Evolutionary conservation across 2,888 invertebrate genomes (phyloP), one percentile per base, ranked within the genome.

Genomic region (Melieria omissa): DNA sequence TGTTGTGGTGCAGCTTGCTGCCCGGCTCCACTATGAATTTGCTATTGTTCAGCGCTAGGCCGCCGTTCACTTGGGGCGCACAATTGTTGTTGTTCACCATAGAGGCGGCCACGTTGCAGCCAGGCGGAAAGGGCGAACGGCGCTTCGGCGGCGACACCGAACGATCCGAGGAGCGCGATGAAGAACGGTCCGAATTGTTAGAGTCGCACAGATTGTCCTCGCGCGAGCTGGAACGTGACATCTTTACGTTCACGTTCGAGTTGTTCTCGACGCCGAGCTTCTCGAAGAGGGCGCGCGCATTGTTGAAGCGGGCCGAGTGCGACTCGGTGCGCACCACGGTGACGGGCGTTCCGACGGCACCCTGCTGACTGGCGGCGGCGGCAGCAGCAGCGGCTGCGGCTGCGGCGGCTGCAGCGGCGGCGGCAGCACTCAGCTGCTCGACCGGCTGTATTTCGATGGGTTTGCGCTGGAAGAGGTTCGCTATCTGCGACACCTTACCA

Each of bases 401-500:
- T n/a, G 84, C 83, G 3, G 85, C 84, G 16, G 84, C 84, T 54
- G 83, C 84, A 5, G 85, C 84, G 45, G 85, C 85, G 5, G 85
- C 85, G 54, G 84, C 84, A 64, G 85, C 84, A 58, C 79, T 85
- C 54, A 84, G 71, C 71, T 85, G 84, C 74, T 86, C 85, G 62
- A 86, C 86, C 2, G 86, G 86, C 75, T 85, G 86, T 45, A 86
- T 84, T 75, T 87, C 90, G 78, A 91, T 90, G 29, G 87, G 88
- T 89, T 91, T 92, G 78, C 91, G 92, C 89, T 95, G 95, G 88
- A 96, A 96, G 85, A 95, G 93, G 87, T 95, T 95, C 73, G 96
- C 95, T 79, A 96, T 96, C 89, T 95, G 95, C 76, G 95, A 95
- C 83, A 95, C 95, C 89, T 95, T 95, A 87, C 94, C 94, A 85